These are phyloP conservation scores for Manduca sexta DNA, from an alignment of 1,140 invertebrate species.

Conservation along the genomic window DNA sequence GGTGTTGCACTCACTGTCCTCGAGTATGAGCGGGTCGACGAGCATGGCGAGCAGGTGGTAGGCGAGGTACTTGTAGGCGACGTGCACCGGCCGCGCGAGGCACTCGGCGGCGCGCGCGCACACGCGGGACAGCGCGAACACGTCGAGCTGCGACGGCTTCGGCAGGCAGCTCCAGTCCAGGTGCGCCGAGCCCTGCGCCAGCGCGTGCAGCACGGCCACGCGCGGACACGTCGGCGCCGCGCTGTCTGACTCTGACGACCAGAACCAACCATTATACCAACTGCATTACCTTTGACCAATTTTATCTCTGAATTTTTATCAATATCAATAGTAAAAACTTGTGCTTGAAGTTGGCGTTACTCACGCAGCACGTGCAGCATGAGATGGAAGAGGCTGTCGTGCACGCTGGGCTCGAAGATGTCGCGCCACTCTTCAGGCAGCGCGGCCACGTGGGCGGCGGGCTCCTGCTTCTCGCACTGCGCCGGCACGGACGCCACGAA, in stretches of 20 bases:
- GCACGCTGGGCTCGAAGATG: conserved; percentile 34
- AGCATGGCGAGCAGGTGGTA: conserved; percentile 19
- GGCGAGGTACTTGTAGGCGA: conserved; percentile 30
- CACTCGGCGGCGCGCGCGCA: not conserved
- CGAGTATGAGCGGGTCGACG: conserved; percentile 22
- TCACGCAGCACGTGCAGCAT: conserved; percentile 23
- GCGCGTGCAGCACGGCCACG: not conserved
- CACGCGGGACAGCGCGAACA: conserved; percentile 1
- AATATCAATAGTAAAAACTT: too few species aligned
- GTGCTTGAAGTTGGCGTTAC: too few species aligned
- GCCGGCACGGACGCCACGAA: conserved; percentile 15
- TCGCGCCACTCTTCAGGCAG: conserved; percentile 38
- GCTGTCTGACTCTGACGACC: not conserved
- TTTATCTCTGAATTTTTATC: too few species aligned
- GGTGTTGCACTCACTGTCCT: conserved; percentile 29
- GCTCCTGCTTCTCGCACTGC: conserved; percentile 10
- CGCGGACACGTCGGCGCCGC: conserved; percentile 2
- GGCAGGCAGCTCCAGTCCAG: conserved; percentile 14
- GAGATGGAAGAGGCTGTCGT: conserved; percentile 18
- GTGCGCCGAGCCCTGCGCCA: too few species aligned
- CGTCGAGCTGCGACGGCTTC: not conserved
- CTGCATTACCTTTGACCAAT: too few species aligned
- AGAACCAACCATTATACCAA: too few species aligned
- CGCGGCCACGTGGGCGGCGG: conserved; percentile 21
- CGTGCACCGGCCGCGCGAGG: conserved; percentile 11